Evolutionary conservation across 1,140 invertebrate species (phyloP), one percentile per base, ranked within the genome.

Genomic region (Anoplolepis gracilipes): DNA sequence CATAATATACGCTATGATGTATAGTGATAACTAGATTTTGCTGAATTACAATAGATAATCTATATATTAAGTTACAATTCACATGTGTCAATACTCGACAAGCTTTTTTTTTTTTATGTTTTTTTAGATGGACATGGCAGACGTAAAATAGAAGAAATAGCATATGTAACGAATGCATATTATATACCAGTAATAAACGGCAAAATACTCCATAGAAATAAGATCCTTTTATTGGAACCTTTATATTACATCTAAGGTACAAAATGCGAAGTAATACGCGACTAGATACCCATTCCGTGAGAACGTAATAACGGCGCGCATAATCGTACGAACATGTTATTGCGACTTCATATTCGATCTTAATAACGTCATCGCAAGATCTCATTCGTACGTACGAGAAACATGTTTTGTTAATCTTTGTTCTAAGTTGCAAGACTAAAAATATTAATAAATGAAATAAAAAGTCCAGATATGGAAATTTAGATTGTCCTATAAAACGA

Each of bases 1-100:
- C 33, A 22, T 19, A 85, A 90, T 90, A 91, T 90, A 91, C 90
- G 90, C 90, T 85, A 90, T 90, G 90, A 90, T 65, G 2, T 72
- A 25, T 42, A 67, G 36, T 91, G 90, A 90, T 77, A 86, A 77
- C 36, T 33, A 77, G 0, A 39, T 67, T 57, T 55, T 25, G 22
- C 87, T 91, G 90, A 91, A 78, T 4, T 25, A 42, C 11, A 2
- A 46, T 22, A 6, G 4, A 79, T 19, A 64, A 30, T 22, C 28
- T 19, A n/a, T 22, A n/a, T n/a, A n/a, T 5, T 11, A 84, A 84
- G 6, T 86, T 72, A 3, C 19, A 25, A 25, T 33, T 64, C 16
- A 0, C 8, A 11, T 0, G 2, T 70, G 7, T 73, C 16, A 10
- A 33, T 33, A 3, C 13, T 46, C 53, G 8, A 67, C 10, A 55